phyloP scores from a whole-genome alignment of 2,113 vertebrate genomes.

The Corythornis madagascariensis region DNA sequence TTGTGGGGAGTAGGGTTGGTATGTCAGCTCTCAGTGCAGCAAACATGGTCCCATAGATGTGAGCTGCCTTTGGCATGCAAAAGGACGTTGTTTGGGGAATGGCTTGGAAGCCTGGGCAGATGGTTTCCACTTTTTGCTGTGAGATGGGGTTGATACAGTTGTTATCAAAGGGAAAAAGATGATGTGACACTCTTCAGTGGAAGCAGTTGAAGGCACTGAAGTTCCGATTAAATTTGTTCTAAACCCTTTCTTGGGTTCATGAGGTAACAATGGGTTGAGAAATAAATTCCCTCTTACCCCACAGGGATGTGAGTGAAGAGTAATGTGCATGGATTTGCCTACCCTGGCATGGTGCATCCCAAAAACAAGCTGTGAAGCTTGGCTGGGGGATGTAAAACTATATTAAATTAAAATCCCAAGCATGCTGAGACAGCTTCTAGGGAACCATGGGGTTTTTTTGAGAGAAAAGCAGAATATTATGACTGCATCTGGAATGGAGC shows the following conservation, averaged over 20 bases:
- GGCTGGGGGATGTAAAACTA: neutral
- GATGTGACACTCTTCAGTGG: fast-evolving
- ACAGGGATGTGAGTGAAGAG: fast-evolving
- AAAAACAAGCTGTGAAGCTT: neutral
- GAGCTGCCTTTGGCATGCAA: constrained; percentile 1
- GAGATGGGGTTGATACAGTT: neutral
- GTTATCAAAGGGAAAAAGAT: neutral
- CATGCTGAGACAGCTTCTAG: neutral
- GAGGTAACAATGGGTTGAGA: fast-evolving
- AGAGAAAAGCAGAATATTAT: neutral
- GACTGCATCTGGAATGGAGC: neutral
- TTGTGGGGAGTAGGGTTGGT: neutral
- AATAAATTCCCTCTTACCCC: neutral
- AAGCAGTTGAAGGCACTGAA: neutral
- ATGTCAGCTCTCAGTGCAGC: neutral
- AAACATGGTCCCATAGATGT: neutral
- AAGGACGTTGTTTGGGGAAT: neutral
- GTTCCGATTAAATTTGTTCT: fast-evolving
- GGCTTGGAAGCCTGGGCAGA: neutral
- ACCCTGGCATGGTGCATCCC: neutral
- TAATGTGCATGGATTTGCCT: neutral
- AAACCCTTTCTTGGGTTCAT: neutral
- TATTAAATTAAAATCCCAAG: neutral
- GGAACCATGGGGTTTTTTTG: neutral
- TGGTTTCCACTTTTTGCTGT: neutral